phyloP scores from a whole-genome alignment of 2,888 invertebrate species.

The Philopedon plagiatum region DNA sequence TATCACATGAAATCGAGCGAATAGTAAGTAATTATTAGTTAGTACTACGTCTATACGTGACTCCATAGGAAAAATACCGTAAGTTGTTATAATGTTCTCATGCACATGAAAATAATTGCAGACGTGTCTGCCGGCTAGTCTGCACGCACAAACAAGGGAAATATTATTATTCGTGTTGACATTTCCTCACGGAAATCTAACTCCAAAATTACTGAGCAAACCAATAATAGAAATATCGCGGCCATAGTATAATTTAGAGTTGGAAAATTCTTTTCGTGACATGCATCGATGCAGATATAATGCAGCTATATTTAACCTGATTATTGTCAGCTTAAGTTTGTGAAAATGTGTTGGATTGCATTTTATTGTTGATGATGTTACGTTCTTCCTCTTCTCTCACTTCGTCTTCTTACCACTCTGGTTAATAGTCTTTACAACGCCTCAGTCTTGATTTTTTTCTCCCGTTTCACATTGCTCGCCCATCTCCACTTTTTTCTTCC shows the following conservation, averaged over 20 bases:
- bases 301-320: constrained; percentile 13
- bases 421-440: too few species aligned
- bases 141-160: constrained; percentile 64
- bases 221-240: constrained; percentile 44
- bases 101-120: constrained; percentile 66
- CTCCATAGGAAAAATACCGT: constrained; percentile 61
- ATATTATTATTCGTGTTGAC: constrained; percentile 55
- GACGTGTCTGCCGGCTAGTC: constrained; percentile 65
- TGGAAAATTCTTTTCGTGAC: constrained; percentile 28
- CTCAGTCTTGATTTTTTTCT: too few species aligned
- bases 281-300: constrained; percentile 27
- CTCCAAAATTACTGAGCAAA: constrained; percentile 38
- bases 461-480: too few species aligned
- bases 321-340: too few species aligned
- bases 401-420: too few species aligned
- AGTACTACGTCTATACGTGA: constrained; percentile 65
- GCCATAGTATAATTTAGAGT: constrained; percentile 17
- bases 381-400: too few species aligned
- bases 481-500: too few species aligned
- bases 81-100: constrained; percentile 60
- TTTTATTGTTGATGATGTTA: too few species aligned
- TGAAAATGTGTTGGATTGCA: too few species aligned
- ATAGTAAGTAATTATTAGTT: constrained; percentile 65
- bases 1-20: constrained; percentile 62
- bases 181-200: constrained; percentile 51